Evolutionary conservation across 2,888 invertebrate species (phyloP).

Genomic region (Cryptocephalus moraei): DNA sequence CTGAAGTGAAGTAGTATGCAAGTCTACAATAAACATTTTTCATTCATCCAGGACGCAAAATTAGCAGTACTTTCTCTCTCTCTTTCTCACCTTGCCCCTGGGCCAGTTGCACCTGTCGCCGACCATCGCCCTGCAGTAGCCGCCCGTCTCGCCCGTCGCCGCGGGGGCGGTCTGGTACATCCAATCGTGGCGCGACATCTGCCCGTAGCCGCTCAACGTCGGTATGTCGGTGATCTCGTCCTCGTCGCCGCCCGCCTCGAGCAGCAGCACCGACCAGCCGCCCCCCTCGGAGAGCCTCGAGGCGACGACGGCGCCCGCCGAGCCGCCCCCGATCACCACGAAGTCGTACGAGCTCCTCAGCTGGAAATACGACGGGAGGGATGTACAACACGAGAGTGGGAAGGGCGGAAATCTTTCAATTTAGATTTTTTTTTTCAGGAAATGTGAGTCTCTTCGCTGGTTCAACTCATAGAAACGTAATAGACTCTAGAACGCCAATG

Average conservation of each 20-base stretch:
- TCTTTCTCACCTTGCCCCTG: slow-evolving; percentile 60
- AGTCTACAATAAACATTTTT: too few relatives aligned
- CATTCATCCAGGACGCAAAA: too few relatives aligned
- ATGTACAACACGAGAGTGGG: too few relatives aligned
- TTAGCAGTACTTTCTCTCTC: too few relatives aligned
- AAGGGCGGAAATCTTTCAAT: too few relatives aligned
- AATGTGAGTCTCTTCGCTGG: too few relatives aligned
- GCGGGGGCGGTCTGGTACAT: slow-evolving; percentile 81
- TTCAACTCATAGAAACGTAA: too few relatives aligned
- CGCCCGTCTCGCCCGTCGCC: slow-evolving; percentile 43
- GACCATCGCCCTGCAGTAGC: slow-evolving; percentile 81
- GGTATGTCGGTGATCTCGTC: slow-evolving; percentile 84
- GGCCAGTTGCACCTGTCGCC: slow-evolving; percentile 87
- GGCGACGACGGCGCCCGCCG: slow-evolving; percentile 82
- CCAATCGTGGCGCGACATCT: slow-evolving; percentile 84
- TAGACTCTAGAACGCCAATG: too few relatives aligned
- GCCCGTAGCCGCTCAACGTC: slow-evolving; percentile 72
- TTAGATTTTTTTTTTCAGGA: too few relatives aligned
- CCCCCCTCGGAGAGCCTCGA: slow-evolving; percentile 70
- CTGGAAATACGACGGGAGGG: too few relatives aligned
- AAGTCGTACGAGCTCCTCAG: slow-evolving; percentile 56
- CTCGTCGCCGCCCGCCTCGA: slow-evolving; percentile 84
- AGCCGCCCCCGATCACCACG: slow-evolving; percentile 77
- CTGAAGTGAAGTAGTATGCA: too few relatives aligned
- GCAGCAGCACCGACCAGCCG: slow-evolving; percentile 72